phyloP scores from a whole-genome alignment of 2,113 vertebrate species.

The Xerus inauris region DNA sequence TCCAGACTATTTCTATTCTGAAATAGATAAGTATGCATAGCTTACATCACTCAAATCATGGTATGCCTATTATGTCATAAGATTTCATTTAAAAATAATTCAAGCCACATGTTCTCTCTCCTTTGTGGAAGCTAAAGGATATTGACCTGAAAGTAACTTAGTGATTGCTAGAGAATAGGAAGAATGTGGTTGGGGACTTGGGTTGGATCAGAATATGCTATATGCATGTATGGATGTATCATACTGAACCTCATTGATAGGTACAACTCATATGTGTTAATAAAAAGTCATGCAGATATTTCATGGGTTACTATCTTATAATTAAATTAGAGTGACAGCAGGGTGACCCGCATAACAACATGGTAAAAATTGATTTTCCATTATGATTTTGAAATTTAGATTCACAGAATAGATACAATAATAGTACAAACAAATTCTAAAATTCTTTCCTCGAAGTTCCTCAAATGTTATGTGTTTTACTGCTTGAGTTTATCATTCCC shows the following conservation, averaged over 20 bases:
- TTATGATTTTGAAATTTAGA: slow-evolving; percentile 30
- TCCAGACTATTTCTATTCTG: background rate
- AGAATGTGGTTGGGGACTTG: background rate
- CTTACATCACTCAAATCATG: background rate
- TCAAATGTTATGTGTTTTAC: background rate
- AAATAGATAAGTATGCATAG: background rate
- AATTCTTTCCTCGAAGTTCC: background rate
- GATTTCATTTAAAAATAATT: slow-evolving; percentile 5
- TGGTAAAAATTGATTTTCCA: background rate
- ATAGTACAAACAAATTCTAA: slow-evolving; percentile 1
- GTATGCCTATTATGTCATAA: background rate
- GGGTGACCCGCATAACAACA: background rate
- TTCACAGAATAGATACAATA: background rate
- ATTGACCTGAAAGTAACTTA: background rate
- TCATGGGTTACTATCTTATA: background rate
- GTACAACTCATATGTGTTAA: background rate
- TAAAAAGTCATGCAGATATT: background rate
- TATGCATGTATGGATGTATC: background rate
- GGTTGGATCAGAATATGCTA: background rate
- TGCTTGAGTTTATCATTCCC: background rate
- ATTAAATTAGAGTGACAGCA: background rate
- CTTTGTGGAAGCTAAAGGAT: background rate
- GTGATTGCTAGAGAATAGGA: background rate
- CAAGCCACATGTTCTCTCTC: background rate
- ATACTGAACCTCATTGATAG: background rate